A percentile compares a stretch with the other conserved stretches of the same genome.
These are phyloP conservation scores for Alauda arvensis DNA, from an alignment of 2,797 vertebrate species.

Conservation along the genomic window DNA sequence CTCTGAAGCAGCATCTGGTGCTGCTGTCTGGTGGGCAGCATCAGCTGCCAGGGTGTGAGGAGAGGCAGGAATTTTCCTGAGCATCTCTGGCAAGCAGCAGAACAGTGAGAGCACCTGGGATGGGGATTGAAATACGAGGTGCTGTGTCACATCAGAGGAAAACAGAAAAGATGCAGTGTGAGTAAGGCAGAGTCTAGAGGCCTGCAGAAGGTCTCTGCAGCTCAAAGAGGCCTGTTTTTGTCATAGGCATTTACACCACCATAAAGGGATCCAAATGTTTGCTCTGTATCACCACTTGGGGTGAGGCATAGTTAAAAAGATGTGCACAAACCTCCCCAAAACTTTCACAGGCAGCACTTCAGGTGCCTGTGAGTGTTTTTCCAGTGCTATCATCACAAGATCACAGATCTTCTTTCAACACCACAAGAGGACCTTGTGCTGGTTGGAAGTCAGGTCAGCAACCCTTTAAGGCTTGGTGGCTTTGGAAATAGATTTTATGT, in stretches of 20 bases:
- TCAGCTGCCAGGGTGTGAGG: neutral
- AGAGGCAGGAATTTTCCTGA: neutral
- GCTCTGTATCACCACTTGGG: neutral
- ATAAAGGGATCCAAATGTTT: neutral
- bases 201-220: neutral
- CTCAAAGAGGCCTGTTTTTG: neutral
- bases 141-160: neutral
- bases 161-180: neutral
- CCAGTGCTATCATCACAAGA: neutral
- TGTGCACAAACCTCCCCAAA: neutral
- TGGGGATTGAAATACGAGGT: accelerated
- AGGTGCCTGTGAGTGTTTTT: neutral
- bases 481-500: neutral
- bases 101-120: neutral
- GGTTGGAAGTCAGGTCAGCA: neutral
- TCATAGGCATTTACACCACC: neutral
- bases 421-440: neutral
- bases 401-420: neutral
- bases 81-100: neutral
- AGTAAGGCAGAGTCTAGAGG: neutral
- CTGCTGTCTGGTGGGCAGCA: neutral
- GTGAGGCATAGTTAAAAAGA: neutral
- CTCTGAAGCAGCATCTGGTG: neutral
- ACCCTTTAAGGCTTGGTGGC: neutral
- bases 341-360: neutral